Conservation (phyloP, 2,888 invertebrate species). For the Hypena proboscidalis region DNA sequence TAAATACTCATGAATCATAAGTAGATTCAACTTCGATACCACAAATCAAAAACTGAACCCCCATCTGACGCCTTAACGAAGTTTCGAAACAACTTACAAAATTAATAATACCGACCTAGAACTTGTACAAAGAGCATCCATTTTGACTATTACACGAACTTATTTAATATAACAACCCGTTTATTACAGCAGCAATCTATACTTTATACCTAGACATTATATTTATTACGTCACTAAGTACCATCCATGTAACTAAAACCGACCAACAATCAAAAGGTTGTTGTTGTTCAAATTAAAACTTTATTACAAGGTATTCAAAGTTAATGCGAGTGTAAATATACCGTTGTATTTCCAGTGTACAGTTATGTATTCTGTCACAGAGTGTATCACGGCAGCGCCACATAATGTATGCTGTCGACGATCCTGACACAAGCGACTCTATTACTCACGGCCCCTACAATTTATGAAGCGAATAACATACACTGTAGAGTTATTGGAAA, state of each 20-base stretch:
- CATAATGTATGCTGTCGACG: conserved; percentile 74
- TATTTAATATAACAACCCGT: conserved; percentile 15
- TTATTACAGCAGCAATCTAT: conserved; percentile 16
- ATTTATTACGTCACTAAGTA: conserved; percentile 30
- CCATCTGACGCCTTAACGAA: no score
- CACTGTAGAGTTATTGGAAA: conserved; percentile 76
- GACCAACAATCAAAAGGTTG: not conserved
- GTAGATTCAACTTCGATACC: no score
- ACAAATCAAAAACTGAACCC: not conserved
- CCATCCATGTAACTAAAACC: conserved; percentile 24
- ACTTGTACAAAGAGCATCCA: conserved; percentile 15
- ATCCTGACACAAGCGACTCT: conserved; percentile 71
- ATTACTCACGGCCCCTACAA: conserved; percentile 71
- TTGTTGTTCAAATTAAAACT: conserved; percentile 20
- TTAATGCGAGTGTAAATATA: conserved; percentile 14
- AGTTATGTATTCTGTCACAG: conserved; percentile 30
- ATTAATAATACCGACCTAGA: conserved; percentile 8
- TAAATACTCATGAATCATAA: no score
- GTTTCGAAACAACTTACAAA: conserved; percentile 4
- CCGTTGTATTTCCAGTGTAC: conserved; percentile 20
- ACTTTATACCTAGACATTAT: conserved; percentile 16
- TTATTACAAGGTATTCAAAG: conserved; percentile 17
- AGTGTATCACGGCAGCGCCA: conserved; percentile 56
- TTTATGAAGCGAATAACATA: conserved; percentile 77
- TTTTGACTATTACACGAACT: conserved; percentile 21